Evolutionary conservation across 2,113 vertebrate genomes (phyloP), one percentile per base, ranked within the genome.

Genomic region (Rhinolophus sinicus): DNA sequence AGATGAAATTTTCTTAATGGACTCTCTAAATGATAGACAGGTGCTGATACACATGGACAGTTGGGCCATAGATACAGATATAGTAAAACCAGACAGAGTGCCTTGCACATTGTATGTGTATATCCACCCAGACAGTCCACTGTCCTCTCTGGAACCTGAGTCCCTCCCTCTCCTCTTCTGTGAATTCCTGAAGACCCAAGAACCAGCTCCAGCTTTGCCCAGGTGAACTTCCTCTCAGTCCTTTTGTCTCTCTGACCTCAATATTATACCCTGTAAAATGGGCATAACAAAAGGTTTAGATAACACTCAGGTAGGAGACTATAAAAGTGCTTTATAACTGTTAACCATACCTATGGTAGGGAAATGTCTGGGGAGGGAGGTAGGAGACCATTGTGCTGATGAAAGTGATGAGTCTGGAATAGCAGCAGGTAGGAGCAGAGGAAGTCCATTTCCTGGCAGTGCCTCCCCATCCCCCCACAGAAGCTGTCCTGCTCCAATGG

Each of bases 221-320:
- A 7, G 35, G 47, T 81, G 73, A 95, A 89, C 75, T 91, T 92
- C 56, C 22, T 94, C 14, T 88, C 76, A 76, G 28, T 87, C 58
- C 30, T 95, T 98, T 93, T 89, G 33, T 94, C 58, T 94, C 56
- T 93, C 67, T 62, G 67, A 83, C 30, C 62, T 95, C 52, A 88
- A 33, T 56, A 73, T 47, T 81, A n/a, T 82, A 77, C 72, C 94
- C 85, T 94, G 50, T 78, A 92, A 97, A 93, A 95, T 93, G 92
- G 86, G 78, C 67, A 8, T 80, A 78, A 81, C 65, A 78, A 22
- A 94, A 88, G 77, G 58, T 75, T 90, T 95, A 73, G 40, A 62
- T 38, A 60, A 94, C 38, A 13, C 19, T 93, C 30, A 44, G 50
- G 56, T 75, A 90, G 81, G 44, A 58, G n/a, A 73, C 6, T 83